phyloP scores from a whole-genome alignment of 23 tunicate species.

The Ciona savignyi region DNA sequence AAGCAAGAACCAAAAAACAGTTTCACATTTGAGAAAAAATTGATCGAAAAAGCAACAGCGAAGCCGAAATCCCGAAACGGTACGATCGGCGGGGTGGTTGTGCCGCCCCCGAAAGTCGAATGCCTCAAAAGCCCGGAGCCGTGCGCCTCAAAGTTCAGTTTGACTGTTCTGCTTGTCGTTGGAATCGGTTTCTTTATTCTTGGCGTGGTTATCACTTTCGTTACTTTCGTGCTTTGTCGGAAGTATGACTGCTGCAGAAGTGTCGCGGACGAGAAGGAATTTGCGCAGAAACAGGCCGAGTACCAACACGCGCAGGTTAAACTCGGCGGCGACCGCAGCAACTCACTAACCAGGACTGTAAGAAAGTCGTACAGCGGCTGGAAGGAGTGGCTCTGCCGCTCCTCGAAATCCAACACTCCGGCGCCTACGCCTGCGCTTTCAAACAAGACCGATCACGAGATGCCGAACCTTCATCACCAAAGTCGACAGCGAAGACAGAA shows the following conservation, averaged over 20 bases:
- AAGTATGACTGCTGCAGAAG: background rate
- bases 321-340: constrained; percentile 12
- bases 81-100: no score
- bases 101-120: background rate
- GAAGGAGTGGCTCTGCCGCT: constrained; percentile 6
- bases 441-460: constrained; percentile 13
- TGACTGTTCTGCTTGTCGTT: constrained; percentile 7
- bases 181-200: constrained; percentile 14
- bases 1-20: background rate
- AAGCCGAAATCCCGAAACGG: background rate
- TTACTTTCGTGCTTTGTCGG: background rate
- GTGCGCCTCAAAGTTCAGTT: background rate
- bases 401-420: constrained; percentile 23
- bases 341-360: constrained; percentile 19
- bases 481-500: constrained; percentile 9
- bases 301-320: constrained; percentile 14
- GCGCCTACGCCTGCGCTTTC: constrained; percentile 15
- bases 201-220: background rate
- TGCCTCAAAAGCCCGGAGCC: background rate
- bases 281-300: constrained; percentile 27
- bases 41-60: background rate
- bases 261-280: background rate
- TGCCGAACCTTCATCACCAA: background rate
- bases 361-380: constrained; percentile 5
- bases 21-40: background rate